Percentiles rank a stretch among this genome's conserved stretches.
Evolutionary conservation across 2,888 invertebrate species (phyloP).

Genomic region (Pandemis heparana): DNA sequence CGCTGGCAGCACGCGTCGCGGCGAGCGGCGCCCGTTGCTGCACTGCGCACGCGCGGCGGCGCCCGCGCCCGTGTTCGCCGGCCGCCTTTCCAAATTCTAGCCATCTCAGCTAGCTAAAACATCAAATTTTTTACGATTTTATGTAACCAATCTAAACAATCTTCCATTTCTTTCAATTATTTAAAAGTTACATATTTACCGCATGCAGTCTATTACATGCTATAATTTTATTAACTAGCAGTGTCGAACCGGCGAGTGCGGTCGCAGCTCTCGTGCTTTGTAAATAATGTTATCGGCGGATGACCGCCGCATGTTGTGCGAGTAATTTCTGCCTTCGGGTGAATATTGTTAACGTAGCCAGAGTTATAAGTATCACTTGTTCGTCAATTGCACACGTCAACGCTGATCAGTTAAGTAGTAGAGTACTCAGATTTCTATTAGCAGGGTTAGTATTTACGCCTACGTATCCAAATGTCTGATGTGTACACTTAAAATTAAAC

Average conservation of each 20-base stretch:
- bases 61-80: slow-evolving; percentile 23
- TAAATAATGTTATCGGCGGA: slow-evolving; percentile 73
- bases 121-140: background rate
- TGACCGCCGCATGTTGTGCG: slow-evolving; percentile 64
- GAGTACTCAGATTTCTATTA: slow-evolving; percentile 64
- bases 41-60: slow-evolving; percentile 46
- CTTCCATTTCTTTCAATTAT: background rate
- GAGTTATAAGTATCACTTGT: slow-evolving; percentile 83
- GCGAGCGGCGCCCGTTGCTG: slow-evolving; percentile 42
- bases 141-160: background rate
- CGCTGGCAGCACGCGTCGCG: slow-evolving; percentile 47
- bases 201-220: background rate
- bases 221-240: background rate
- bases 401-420: slow-evolving; percentile 77
- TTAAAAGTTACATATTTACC: background rate
- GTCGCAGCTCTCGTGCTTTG: slow-evolving; percentile 51
- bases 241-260: slow-evolving; percentile 8
- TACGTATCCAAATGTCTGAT: slow-evolving; percentile 54
- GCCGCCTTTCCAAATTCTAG: background rate
- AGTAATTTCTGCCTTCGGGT: slow-evolving; percentile 72
- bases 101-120: background rate
- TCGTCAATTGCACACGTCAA: slow-evolving; percentile 84
- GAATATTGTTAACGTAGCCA: slow-evolving; percentile 82
- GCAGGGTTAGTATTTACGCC: slow-evolving; percentile 62
- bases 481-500: slow-evolving; percentile 52